Evolutionary conservation across 2,113 vertebrate species (phyloP).

Genomic region (Polypterus bichir): DNA sequence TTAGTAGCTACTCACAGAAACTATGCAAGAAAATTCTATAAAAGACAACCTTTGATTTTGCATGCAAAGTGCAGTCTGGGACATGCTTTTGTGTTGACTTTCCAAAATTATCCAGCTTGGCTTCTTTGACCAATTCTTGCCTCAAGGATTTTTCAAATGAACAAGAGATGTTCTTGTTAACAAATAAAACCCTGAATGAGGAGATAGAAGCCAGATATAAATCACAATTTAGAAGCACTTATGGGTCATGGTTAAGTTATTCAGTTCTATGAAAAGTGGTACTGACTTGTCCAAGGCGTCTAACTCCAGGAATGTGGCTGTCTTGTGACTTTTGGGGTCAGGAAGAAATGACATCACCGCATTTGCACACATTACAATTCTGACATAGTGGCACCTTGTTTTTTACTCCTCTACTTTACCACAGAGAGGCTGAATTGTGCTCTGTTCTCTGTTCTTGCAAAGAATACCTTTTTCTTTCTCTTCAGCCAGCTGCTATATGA

Average conservation of each 20-base stretch:
- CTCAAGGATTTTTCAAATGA: slow-evolving; percentile 62
- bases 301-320: slow-evolving; percentile 78
- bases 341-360: slow-evolving; percentile 79
- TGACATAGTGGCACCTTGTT: slow-evolving; percentile 97
- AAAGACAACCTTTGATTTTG: slow-evolving; percentile 8
- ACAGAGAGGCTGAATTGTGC: slow-evolving; percentile 73
- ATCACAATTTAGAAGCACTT: slow-evolving; percentile 84
- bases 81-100: slow-evolving; percentile 54
- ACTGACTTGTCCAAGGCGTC: slow-evolving; percentile 70
- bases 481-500: slow-evolving; percentile 74
- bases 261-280: slow-evolving; percentile 73
- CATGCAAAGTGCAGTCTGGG: slow-evolving; percentile 11
- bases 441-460: slow-evolving; percentile 54
- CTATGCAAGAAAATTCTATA: slow-evolving; percentile 9
- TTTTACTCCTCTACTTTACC: slow-evolving; percentile 35
- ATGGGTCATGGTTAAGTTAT: slow-evolving; percentile 73
- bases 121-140: slow-evolving; percentile 75
- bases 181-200: slow-evolving; percentile 54
- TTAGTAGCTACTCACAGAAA: slow-evolving; percentile 9
- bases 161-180: slow-evolving; percentile 89
- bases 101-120: slow-evolving; percentile 79
- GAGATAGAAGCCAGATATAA: slow-evolving; percentile 90
- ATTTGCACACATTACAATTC: slow-evolving; percentile 72
- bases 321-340: slow-evolving; percentile 79
- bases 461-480: slow-evolving; percentile 67